Evolutionary conservation across 2,888 invertebrate genomes (phyloP), one percentile per base, ranked within the genome.

Genomic region (Plebejus argus): DNA sequence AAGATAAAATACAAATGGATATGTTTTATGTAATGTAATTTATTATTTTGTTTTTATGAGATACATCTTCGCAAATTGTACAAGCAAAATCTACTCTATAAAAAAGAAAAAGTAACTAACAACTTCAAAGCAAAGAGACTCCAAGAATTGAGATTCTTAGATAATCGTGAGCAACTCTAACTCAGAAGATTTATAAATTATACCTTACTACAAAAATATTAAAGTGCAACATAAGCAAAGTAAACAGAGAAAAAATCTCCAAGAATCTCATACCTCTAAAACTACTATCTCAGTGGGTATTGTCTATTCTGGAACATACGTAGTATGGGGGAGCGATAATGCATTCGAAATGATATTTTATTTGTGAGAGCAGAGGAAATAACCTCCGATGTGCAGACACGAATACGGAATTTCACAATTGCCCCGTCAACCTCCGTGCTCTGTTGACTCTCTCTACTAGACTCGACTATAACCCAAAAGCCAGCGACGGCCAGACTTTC

Each of bases 381-480:
- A 77, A 72, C 77, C 77, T 77, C 72, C 77, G 77, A 77, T 72
- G 77, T 70, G 77, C 71, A 77, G 77, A 77, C 77, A 77, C 35
- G 77, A 77, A 77, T 77, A 77, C 77, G 77, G 72, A 77, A 77
- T 77, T 77, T 77, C 71, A 58, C 71, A 77, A 77, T 71, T 77
- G 72, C 77, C 70, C 76, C 72, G 77, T 77, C 77, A 71, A 72
- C 23, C 28, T 33, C 5, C 53, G 8, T 74, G 74, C 74, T 28
- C 18, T 28, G 23, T 53, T 74, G 18, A 23, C 77, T 71, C 2
- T 10, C 10, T 39, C 45, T 12, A 45, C 45, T 45, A 10, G 8
- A 39, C 39, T 39, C n/a, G n/a, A n/a, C n/a, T 39, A 3, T 8
- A 49, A 49, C 49, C 15, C 49, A n/a, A n/a, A n/a, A n/a, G n/a